Conservation (phyloP, 2,113 vertebrate genomes). For the human region DNA sequence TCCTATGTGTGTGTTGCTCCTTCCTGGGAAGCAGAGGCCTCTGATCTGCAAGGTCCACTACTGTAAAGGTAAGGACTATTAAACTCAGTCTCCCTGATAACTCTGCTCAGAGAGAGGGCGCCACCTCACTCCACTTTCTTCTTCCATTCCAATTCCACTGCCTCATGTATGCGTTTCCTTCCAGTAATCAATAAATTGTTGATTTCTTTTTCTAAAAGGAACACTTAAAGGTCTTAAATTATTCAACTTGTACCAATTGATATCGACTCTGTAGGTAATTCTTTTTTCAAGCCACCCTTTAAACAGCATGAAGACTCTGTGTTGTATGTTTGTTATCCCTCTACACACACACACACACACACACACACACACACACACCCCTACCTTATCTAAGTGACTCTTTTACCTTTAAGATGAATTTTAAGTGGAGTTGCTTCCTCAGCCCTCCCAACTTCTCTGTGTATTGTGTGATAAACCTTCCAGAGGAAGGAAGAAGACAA, state of each 20-base stretch:
- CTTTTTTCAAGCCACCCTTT: background rate
- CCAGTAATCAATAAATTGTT: background rate
- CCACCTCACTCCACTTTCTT: background rate
- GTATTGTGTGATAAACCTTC: background rate
- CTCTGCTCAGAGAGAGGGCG: background rate
- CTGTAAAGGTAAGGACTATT: background rate
- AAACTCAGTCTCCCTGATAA: background rate
- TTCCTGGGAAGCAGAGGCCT: background rate
- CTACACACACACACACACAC: too few relatives aligned
- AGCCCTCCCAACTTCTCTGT: background rate
- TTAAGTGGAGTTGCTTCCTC: background rate
- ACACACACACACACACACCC: background rate
- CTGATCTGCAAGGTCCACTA: background rate
- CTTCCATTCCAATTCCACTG: background rate
- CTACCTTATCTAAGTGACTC: background rate
- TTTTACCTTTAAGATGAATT: background rate
- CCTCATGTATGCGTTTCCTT: background rate
- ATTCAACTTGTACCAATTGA: background rate
- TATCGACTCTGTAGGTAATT: background rate
- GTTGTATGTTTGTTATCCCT: background rate
- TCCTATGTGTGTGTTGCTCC: background rate
- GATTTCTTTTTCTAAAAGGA: constrained; percentile 35
- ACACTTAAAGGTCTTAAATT: constrained; percentile 44
- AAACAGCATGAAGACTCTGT: background rate
- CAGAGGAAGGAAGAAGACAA: background rate